Conservation (phyloP, 2,797 vertebrate species). For the Cichlasoma orientale region DNA sequence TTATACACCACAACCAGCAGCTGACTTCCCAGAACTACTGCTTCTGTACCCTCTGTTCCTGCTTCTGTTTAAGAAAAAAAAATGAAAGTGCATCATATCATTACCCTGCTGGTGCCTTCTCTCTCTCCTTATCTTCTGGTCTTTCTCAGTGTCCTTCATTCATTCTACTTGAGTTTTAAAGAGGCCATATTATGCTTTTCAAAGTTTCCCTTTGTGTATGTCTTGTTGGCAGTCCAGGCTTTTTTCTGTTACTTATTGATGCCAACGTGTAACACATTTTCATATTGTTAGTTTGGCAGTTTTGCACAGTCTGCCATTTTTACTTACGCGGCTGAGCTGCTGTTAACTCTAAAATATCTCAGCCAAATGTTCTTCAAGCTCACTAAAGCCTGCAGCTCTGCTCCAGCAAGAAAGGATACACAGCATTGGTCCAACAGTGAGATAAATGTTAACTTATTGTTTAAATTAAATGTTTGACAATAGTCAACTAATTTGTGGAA, state of each 20-base stretch:
- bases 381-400: background rate
- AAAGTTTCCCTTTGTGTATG: background rate
- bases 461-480: background rate
- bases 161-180: background rate
- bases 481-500: background rate
- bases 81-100: constrained; percentile 67
- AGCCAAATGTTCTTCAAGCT: background rate
- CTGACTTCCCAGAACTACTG: constrained; percentile 54
- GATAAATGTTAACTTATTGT: background rate
- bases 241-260: background rate
- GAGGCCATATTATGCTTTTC: background rate
- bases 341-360: background rate
- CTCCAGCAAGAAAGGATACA: background rate
- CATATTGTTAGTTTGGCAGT: background rate
- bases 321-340: background rate
- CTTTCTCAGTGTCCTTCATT: constrained; percentile 18
- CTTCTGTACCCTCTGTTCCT: constrained; percentile 31
- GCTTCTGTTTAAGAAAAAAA: constrained; percentile 49
- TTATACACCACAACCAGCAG: constrained; percentile 35
- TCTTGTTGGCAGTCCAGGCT: background rate
- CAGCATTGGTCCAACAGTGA: background rate
- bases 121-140: constrained; percentile 13
- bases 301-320: background rate
- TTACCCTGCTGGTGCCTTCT: constrained; percentile 44
- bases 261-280: background rate